A percentile compares a stretch with the other conserved stretches of the same genome.
phyloP scores from a whole-genome alignment of 2,888 invertebrate genomes.

The Ormyrus rosae region DNA sequence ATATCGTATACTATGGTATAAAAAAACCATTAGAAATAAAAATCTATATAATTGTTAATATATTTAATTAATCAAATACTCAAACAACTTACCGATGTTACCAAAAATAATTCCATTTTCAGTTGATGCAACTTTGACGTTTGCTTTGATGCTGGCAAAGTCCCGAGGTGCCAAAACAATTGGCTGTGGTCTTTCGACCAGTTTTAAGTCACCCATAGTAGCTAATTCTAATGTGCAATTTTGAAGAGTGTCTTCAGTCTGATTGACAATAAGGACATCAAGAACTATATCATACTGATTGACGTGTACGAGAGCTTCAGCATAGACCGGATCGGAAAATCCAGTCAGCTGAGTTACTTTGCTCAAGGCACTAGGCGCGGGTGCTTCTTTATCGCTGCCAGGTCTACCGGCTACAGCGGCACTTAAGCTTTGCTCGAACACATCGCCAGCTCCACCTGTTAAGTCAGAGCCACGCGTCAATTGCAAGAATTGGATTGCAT shows the following conservation, averaged over 20 bases:
- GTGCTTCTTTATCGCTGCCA: conserved; percentile 75
- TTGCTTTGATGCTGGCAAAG: conserved; percentile 98
- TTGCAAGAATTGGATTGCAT: conserved; percentile 90
- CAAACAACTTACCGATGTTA: conserved; percentile 86
- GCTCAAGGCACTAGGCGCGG: conserved; percentile 80
- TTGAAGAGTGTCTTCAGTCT: conserved; percentile 98
- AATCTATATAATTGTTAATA: background rate
- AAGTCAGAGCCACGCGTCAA: conserved; percentile 82
- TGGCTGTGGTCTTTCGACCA: conserved; percentile 98
- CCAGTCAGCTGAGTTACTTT: conserved; percentile 98
- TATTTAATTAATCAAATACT: conserved; percentile 12
- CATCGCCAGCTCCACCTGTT: conserved; percentile 82
- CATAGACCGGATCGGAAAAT: conserved; percentile 99
- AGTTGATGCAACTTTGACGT: conserved; percentile 99
- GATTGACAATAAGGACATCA: conserved; percentile 98
- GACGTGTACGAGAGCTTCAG: conserved; percentile 99
- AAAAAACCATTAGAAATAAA: conserved; percentile 57
- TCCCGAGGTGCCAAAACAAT: conserved; percentile 97
- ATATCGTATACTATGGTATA: conserved; percentile 91
- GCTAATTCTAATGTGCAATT: conserved; percentile 98
- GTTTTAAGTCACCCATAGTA: conserved; percentile 96
- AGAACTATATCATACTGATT: conserved; percentile 99
- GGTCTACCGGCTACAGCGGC: conserved; percentile 88
- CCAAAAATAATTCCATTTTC: conserved; percentile 99
- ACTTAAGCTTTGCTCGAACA: conserved; percentile 95